Percentiles rank a stretch among this genome's conserved stretches.
Evolutionary conservation across 2,888 invertebrate genomes (phyloP).

Genomic region (Caenorhabditis sp.): DNA sequence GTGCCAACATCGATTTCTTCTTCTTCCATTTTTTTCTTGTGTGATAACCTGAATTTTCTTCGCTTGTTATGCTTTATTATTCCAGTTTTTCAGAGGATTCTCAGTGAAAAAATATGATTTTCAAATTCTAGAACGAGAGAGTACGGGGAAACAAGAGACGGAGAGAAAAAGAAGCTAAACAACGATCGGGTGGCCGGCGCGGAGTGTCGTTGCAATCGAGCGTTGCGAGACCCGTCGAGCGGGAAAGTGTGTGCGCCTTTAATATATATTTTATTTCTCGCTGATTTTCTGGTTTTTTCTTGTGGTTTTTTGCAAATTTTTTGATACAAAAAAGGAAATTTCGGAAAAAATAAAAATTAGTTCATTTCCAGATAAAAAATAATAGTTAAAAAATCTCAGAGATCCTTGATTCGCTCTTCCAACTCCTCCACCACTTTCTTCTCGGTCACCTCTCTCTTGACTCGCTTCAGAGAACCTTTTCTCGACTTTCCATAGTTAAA

Average conservation of each 20-base stretch:
- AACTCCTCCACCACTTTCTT: constrained; percentile 26
- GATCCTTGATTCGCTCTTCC: constrained; percentile 16
- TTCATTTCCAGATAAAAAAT: neutral
- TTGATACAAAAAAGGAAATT: neutral
- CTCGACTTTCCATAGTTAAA: neutral
- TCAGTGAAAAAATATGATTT: constrained; percentile 3
- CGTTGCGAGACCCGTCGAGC: constrained; percentile 50
- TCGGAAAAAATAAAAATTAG: neutral
- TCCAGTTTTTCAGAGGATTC: neutral
- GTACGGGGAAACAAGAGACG: constrained; percentile 12
- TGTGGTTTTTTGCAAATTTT: neutral
- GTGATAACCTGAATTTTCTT: neutral
- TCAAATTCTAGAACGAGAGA: constrained; percentile 32
- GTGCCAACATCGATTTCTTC: constrained; percentile 53
- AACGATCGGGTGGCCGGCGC: constrained; percentile 11
- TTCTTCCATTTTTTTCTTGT: constrained; percentile 20
- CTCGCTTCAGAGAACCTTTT: neutral
- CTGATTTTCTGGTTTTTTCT: neutral
- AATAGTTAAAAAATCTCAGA: constrained; percentile 12
- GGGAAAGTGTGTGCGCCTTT: constrained; percentile 50
- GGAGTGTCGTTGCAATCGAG: neutral
- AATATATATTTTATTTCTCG: constrained; percentile 5
- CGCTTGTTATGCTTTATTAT: neutral
- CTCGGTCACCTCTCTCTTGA: neutral
- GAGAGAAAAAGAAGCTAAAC: constrained; percentile 39